phyloP scores from a whole-genome alignment of 2,888 invertebrate species.

The Monochamus alternatus region DNA sequence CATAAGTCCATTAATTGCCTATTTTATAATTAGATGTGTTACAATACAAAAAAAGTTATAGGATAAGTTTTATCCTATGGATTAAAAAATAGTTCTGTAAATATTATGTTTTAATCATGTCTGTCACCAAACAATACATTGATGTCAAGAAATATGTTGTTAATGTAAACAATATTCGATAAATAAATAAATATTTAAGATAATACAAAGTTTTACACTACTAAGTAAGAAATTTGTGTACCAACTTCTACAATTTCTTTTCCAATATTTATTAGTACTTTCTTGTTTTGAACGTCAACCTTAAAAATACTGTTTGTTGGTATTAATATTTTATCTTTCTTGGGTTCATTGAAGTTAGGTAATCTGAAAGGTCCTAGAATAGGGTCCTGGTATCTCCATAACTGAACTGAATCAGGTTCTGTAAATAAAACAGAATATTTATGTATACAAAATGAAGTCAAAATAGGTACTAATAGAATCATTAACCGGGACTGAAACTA shows the following conservation, averaged over 20 bases:
- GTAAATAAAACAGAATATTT: conserved; percentile 53
- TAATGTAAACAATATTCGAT: background rate
- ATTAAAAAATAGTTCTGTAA: too few relatives aligned
- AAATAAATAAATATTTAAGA: background rate
- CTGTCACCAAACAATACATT: too few relatives aligned
- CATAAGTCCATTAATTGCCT: too few relatives aligned
- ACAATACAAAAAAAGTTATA: too few relatives aligned
- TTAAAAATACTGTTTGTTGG: conserved; percentile 70
- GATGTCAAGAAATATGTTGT: too few relatives aligned
- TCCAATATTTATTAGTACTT: conserved; percentile 69
- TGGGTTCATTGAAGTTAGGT: conserved; percentile 79
- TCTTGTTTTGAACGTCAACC: conserved; percentile 71
- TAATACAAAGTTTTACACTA: conserved; percentile 45
- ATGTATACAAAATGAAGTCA: too few relatives aligned
- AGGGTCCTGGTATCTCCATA: conserved; percentile 88
- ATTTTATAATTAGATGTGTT: too few relatives aligned
- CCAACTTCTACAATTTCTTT: conserved; percentile 73
- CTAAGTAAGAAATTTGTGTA: conserved; percentile 60
- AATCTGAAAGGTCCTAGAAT: conserved; percentile 83
- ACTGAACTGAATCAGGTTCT: conserved; percentile 77
- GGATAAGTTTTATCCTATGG: too few relatives aligned
- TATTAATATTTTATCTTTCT: conserved; percentile 76
- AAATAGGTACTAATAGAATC: too few relatives aligned
- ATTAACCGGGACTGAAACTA: too few relatives aligned
- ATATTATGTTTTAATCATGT: too few relatives aligned